phyloP scores from a whole-genome alignment of 2,888 invertebrate species.

The Tetramorium bicarinatum region DNA sequence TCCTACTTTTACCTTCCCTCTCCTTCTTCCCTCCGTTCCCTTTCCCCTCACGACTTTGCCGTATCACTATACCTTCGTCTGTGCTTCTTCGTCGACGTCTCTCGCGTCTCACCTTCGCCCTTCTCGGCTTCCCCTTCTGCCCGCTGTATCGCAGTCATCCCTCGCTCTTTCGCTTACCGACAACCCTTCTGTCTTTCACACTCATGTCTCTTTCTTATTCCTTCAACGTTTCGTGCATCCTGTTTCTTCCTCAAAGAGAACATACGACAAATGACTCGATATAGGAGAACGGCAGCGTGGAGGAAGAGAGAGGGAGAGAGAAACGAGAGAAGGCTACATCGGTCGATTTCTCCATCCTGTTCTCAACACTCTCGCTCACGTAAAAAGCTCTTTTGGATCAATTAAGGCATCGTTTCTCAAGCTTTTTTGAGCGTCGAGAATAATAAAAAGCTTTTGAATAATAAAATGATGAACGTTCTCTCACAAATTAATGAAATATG shows the following conservation, averaged over 20 bases:
- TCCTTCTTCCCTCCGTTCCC: conserved; percentile 49
- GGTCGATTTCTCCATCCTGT: conserved; percentile 69
- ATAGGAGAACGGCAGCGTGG: conserved; percentile 26
- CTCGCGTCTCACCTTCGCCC: conserved; percentile 70
- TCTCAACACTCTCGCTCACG: conserved; percentile 61
- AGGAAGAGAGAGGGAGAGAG: conserved; percentile 29
- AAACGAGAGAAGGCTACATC: conserved; percentile 18
- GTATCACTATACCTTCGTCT: conserved; percentile 69
- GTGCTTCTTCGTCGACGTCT: conserved; percentile 60
- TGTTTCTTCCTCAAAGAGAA: conserved; percentile 74
- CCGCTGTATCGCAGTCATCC: conserved; percentile 32
- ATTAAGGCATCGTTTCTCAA: conserved; percentile 62
- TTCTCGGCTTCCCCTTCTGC: conserved; percentile 54
- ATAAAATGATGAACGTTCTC: neutral
- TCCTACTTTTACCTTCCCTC: conserved; percentile 63
- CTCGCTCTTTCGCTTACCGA: conserved; percentile 70
- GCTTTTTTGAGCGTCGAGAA: neutral
- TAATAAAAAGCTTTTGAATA: neutral
- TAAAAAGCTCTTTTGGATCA: conserved; percentile 70
- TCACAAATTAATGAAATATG: conserved; percentile 5
- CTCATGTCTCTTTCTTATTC: conserved; percentile 68
- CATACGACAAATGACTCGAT: conserved; percentile 59
- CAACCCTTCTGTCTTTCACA: conserved; percentile 73
- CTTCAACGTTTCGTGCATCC: conserved; percentile 76
- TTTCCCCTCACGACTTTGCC: conserved; percentile 51